Conservation (phyloP, 92 coral and sea anemone species). For the Paramuricea clavata region DNA sequence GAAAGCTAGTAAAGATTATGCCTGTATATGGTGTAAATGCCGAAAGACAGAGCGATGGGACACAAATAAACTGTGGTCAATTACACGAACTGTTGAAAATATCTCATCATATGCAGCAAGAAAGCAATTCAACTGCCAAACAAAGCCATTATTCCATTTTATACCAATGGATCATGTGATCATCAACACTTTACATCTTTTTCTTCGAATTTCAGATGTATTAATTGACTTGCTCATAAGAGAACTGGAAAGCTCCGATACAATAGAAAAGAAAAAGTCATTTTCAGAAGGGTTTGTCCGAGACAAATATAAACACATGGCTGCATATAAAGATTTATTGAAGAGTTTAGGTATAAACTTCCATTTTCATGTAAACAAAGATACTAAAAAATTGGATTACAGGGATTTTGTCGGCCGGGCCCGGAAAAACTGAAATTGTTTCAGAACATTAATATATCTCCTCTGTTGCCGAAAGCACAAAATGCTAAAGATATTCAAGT, state of each 20-base stretch:
- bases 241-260: slow-evolving; percentile 42
- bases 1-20: slow-evolving; percentile 20
- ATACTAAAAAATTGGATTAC: slow-evolving; percentile 48
- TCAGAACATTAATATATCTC: background rate
- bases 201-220: slow-evolving; percentile 51
- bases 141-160: slow-evolving; percentile 3
- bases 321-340: slow-evolving; percentile 15
- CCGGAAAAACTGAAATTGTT: slow-evolving; percentile 47
- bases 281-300: slow-evolving; percentile 28
- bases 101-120: background rate
- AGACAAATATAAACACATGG: slow-evolving; percentile 43
- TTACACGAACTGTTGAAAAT: slow-evolving; percentile 33
- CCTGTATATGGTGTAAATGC: slow-evolving; percentile 69
- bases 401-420: slow-evolving; percentile 59
- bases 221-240: slow-evolving; percentile 44
- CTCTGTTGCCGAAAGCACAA: background rate
- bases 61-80: slow-evolving; percentile 25
- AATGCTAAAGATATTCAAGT: slow-evolving; percentile 34
- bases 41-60: slow-evolving; percentile 12
- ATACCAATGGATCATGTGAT: slow-evolving; percentile 65
- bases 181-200: slow-evolving; percentile 47
- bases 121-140: slow-evolving; percentile 27
- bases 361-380: slow-evolving; percentile 38
- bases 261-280: slow-evolving; percentile 50
- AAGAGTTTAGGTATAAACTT: slow-evolving; percentile 42